phyloP scores from a whole-genome alignment of 2,888 invertebrate species.

The Acanthosoma haemorrhoidale region DNA sequence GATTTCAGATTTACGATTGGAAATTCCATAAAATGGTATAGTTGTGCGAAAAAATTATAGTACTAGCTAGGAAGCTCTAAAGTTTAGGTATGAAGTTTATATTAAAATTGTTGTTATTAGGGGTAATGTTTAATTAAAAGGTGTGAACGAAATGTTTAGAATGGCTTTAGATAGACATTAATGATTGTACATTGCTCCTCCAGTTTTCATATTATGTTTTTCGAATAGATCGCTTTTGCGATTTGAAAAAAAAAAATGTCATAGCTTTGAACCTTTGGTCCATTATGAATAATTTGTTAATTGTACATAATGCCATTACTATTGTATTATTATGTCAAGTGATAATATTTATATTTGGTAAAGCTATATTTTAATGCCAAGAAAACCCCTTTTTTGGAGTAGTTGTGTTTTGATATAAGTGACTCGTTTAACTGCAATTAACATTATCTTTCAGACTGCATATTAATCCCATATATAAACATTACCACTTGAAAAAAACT shows the following conservation, averaged over 20 bases:
- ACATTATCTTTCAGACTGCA: background rate
- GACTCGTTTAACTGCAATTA: background rate
- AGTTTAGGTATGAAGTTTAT: constrained; percentile 30
- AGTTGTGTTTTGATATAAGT: constrained; percentile 5
- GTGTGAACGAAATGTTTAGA: constrained; percentile 28
- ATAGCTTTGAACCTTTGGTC: constrained; percentile 23
- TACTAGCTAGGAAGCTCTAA: constrained; percentile 31
- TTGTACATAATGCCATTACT: constrained; percentile 28
- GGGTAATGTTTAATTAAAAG: constrained; percentile 23
- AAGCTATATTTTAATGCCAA: constrained; percentile 8
- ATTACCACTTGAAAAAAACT: constrained; percentile 25
- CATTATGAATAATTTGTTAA: constrained; percentile 24
- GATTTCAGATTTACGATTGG: constrained; percentile 19
- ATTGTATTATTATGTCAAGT: constrained; percentile 16
- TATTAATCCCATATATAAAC: constrained; percentile 22
- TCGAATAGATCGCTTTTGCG: constrained; percentile 22
- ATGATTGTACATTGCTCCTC: constrained; percentile 11
- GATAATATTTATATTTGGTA: constrained; percentile 27
- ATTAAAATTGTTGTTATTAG: constrained; percentile 29
- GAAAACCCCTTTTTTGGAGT: constrained; percentile 20
- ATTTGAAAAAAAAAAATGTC: constrained; percentile 4
- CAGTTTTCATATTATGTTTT: constrained; percentile 14
- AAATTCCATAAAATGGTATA: constrained; percentile 22
- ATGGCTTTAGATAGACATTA: constrained; percentile 29
- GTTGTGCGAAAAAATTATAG: constrained; percentile 30